Percentiles rank a stretch among this genome's conserved stretches.
Conservation (phyloP, 2,797 vertebrate species). For the Moxostoma hubbsi region DNA sequence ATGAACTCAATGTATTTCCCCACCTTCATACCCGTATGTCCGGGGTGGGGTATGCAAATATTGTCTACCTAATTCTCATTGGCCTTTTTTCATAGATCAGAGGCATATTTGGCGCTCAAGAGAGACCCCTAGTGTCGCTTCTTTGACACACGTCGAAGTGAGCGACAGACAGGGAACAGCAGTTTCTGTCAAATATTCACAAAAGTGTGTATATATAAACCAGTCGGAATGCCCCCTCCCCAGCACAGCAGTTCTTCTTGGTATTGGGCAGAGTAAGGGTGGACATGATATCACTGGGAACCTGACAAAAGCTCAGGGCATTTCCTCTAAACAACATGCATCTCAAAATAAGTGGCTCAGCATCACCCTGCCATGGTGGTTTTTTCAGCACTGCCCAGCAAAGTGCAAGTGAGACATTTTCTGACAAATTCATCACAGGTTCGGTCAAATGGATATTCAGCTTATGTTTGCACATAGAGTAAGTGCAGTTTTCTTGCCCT, state of each 20-base stretch:
- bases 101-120: too few relatives aligned
- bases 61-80: too few relatives aligned
- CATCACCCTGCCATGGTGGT: slow-evolving; percentile 51
- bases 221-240: slow-evolving; percentile 41
- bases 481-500: slow-evolving; percentile 43
- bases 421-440: slow-evolving; percentile 60
- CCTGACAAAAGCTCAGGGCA: slow-evolving; percentile 71
- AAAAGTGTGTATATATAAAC: background rate
- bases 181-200: background rate
- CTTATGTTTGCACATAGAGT: slow-evolving; percentile 40
- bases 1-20: too few relatives aligned
- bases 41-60: too few relatives aligned
- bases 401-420: slow-evolving; percentile 56
- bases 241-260: slow-evolving; percentile 72
- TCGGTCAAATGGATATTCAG: slow-evolving; percentile 44
- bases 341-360: slow-evolving; percentile 63
- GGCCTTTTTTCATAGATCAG: too few relatives aligned
- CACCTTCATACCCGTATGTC: too few relatives aligned
- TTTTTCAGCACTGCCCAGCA: slow-evolving; percentile 44
- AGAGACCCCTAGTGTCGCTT: too few relatives aligned
- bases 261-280: slow-evolving; percentile 50
- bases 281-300: slow-evolving; percentile 65
- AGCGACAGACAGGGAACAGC: too few relatives aligned
- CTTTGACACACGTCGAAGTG: too few relatives aligned
- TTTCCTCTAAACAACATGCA: slow-evolving; percentile 73